These are phyloP conservation scores for Gobiocypris rarus DNA, from an alignment of 2,113 vertebrate genomes.

Conservation along the genomic window DNA sequence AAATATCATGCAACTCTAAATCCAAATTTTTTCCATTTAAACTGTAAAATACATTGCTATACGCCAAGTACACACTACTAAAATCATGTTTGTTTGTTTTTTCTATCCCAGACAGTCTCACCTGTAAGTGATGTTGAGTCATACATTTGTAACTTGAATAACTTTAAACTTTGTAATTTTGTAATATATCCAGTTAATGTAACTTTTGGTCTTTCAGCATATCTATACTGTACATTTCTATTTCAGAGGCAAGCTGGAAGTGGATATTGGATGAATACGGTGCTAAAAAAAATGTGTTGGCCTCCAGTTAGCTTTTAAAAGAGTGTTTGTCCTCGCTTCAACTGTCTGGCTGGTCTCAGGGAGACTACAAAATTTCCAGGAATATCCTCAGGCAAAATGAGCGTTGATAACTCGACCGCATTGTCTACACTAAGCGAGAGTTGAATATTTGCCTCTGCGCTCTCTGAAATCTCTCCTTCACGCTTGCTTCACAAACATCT, in stretches of 20 bases:
- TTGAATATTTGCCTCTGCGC: constrained; percentile 58
- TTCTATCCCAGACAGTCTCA: constrained; percentile 11
- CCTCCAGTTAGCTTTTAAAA: constrained; percentile 42
- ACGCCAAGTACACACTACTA: background rate
- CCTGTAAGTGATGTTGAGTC: background rate
- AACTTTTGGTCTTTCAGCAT: background rate
- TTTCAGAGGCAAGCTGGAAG: background rate
- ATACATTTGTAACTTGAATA: constrained; percentile 32
- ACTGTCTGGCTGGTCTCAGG: constrained; percentile 63
- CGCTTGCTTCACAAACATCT: constrained; percentile 44
- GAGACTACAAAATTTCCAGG: constrained; percentile 66
- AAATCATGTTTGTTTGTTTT: background rate
- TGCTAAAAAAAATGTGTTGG: constrained; percentile 46
- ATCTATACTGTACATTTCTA: constrained; percentile 6
- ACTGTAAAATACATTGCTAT: background rate
- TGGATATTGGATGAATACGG: constrained; percentile 29
- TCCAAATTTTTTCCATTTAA: background rate
- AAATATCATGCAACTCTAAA: background rate
- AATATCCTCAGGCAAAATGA: constrained; percentile 52
- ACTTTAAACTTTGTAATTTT: constrained; percentile 23
- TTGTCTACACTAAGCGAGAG: constrained; percentile 55
- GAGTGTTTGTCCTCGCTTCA: constrained; percentile 52
- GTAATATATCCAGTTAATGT: constrained; percentile 22
- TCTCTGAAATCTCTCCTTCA: constrained; percentile 46
- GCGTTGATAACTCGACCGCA: constrained; percentile 50